Evolutionary conservation across 1,140 invertebrate genomes (phyloP), one percentile per base, ranked within the genome.

Genomic region (Aphelenchoides avenae): DNA sequence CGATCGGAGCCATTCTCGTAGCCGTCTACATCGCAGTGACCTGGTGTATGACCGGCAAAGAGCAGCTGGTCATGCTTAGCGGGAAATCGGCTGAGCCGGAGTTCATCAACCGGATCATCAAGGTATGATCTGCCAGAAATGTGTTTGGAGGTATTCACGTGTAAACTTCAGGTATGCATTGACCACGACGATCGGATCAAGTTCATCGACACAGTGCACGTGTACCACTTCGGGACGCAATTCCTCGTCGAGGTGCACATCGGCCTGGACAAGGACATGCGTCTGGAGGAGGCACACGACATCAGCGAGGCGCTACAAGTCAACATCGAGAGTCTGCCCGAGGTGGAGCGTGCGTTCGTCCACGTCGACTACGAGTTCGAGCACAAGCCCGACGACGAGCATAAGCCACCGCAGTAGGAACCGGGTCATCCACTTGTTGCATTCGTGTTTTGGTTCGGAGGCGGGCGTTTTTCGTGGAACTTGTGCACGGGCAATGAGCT

Each of bases 271-370:
- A 70, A 76, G 44, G 66, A 78, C 20, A 79, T 82, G 78, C 54
- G 64, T 4, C 40, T 81, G 39, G 57, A 66, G 31, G 71, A 78
- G 43, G 73, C 80, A 0, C 80, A 81, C 52, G 76, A 81, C 61
- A 80, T 81, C 42, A 75, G 75, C 2, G 80, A 81, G 58, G 57
- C 70, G 18, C 68, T 81, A 26, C 80, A 81, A 59, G 72, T 73
- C 42, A 78, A 77, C 54, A 66, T 81, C 31, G 80, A 81, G 64
- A 46, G 62, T 31, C 56, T 81, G 27, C 65, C 72, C 9, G 73
- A 79, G 42, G 81, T 81, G 9, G 80, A 82, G 54, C 58, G 80
- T 52, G 79, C 80, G 1, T 81, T 81, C 65, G 80, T 81, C 3
- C 80, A 81, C 54, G 57, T 79, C 5, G 80, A 82, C 66, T 81